Base-by-base conservation (phyloP, 2,888 invertebrate species). In the Oscheius onirici region DNA sequence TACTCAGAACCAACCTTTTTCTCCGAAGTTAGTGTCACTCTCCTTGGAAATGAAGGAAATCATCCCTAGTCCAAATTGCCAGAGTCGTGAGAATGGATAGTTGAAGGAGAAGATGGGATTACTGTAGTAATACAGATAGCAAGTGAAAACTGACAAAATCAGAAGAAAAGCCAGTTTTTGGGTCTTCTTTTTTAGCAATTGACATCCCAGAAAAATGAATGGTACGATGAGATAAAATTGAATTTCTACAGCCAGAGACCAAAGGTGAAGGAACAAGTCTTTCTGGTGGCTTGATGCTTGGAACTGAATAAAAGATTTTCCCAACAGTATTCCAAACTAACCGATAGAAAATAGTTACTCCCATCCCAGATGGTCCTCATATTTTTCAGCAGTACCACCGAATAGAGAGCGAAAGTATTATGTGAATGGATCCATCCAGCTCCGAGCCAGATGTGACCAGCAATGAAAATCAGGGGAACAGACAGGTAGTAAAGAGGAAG, bases 311-410 rank as follows among this genome's bases (percentile, higher is more conserved):
- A 8, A 3, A 5, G 3, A 3, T 43, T 22, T 40, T 17, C 17
- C 17, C 10, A 10, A 17, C 1, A 49, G 17, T 15, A 3, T 11
- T 28, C 15, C 20, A 17, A 26, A 43, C 22, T 43, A 17, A 60
- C 60, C 17, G 60, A 17, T 10, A 11, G 10, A 24, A 60, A 60
- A 22, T 43, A 60, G 22, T 60, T 22, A 2, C 20, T 20, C 13
- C 22, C 22, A 44, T 60, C 43, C 60, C 60, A 60, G 11, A 60
- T 60, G 5, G 60, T 43, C 43, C n/a, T 11, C 60, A 60, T 60
- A 2, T 60, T 60, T 3, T 60, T 43, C 22, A 60, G 1, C 1
- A 24, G 11, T 0, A 20, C 8, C 40, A 43, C 1, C 2, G 60
- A 17, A 20, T 60, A 60, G 24, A 17, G 13, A 13, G 20, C 43